Evolutionary conservation across 2,113 vertebrate species (phyloP), one percentile per base, ranked within the genome.

Genomic region (Tursiops truncatus): DNA sequence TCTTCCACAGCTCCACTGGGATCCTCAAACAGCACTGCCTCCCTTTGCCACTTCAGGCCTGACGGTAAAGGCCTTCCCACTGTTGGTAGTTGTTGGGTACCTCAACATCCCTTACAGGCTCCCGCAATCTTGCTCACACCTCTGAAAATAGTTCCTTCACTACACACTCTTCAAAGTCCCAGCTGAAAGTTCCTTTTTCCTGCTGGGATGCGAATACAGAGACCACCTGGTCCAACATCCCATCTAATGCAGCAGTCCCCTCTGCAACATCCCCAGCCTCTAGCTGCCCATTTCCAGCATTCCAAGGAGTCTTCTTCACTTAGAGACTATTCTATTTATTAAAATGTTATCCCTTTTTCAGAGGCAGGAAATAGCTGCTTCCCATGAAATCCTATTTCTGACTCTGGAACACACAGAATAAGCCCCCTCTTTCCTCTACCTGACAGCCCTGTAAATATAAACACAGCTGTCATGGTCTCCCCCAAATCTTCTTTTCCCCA

Each of bases 391-490:
- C 28, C 81, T 53, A 17, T 53, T 89, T 95, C 70, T 81, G 11
- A 81, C 76, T 67, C n/a, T 25, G 65, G 38, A 82, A 56, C 25
- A 47, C 71, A 77, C 0, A 73, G 44, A 70, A n/a, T n/a, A 87
- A 94, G 28, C 71, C 50, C 81, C 56, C 47, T 92, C 62, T 86
- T 82, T 25, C 85, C 85, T 89, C 71, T 25, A 12, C 71, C 65
- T 23, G 20, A 95, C 56, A 84, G 70, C 6, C 85, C 26, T 65
- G 33, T 95, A 96, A 88, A 93, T 91, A 84, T 63, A 28, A 44
- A 36, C 77, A 44, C 41, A 70, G 85, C n/a, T 88, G 70, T 79
- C 58, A 9, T 28, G n/a, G n/a, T 28, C 26, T 90, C 36, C 44
- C 73, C 81, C 26, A 50, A 44, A 21, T 38, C 67, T 74, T 74